Percentiles rank a stretch among this genome's conserved stretches.
Evolutionary conservation across 1,140 invertebrate genomes (phyloP).

Genomic region (Antheraea pernyi): DNA sequence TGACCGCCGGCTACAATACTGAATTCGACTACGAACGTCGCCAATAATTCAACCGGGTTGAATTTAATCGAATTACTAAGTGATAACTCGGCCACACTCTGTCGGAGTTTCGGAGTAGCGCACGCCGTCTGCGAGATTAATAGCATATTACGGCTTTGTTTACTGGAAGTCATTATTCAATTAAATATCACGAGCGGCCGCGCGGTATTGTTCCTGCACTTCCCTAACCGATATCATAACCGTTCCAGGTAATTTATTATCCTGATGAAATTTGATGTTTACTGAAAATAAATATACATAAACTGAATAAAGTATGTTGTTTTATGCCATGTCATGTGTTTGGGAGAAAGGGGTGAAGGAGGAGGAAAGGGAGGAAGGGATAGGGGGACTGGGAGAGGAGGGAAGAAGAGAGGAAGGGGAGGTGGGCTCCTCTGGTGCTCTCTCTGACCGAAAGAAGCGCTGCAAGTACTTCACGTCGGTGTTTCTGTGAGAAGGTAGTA

Average conservation of each 20-base stretch:
- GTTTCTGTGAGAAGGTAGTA: too few relatives aligned
- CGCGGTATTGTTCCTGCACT: conserved; percentile 14
- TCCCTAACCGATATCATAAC: neutral
- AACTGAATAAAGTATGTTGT: neutral
- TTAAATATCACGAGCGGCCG: conserved; percentile 20
- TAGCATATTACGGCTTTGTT: conserved; percentile 24
- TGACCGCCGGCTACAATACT: neutral
- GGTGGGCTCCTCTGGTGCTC: too few relatives aligned
- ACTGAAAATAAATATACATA: neutral
- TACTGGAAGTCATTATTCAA: conserved; percentile 26
- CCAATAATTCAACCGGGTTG: conserved; percentile 1
- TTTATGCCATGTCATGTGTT: neutral
- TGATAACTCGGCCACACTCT: conserved; percentile 6
- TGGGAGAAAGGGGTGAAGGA: too few relatives aligned
- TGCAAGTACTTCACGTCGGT: too few relatives aligned
- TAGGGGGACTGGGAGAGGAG: too few relatives aligned
- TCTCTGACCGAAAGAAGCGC: too few relatives aligned
- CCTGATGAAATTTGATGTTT: conserved; percentile 6
- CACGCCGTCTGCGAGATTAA: conserved; percentile 15
- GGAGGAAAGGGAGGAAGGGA: too few relatives aligned
- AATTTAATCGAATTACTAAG: conserved; percentile 12
- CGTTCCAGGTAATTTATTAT: conserved; percentile 10
- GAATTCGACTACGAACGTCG: neutral
- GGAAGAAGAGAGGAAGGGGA: too few relatives aligned
- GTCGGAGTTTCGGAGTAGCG: conserved; percentile 11